A percentile compares a stretch with the other conserved stretches of the same genome.
These are phyloP conservation scores for Atherinomorus stipes DNA, from an alignment of 2,113 vertebrate genomes.

Conservation along the genomic window DNA sequence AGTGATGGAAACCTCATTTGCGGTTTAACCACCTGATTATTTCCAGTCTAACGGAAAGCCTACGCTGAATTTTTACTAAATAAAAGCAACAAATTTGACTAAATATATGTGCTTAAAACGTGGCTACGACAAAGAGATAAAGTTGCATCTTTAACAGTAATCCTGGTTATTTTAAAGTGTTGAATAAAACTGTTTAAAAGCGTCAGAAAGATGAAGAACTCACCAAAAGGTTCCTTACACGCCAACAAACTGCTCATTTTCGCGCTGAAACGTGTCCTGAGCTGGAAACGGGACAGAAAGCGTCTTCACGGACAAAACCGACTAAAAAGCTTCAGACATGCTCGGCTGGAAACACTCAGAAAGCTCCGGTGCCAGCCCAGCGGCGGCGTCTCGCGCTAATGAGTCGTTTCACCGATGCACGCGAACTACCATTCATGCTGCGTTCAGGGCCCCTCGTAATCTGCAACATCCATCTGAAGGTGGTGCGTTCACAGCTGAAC, in stretches of 20 bases:
- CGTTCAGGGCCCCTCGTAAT: slow-evolving; percentile 21
- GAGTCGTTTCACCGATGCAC: background rate
- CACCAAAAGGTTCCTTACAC: slow-evolving; percentile 74
- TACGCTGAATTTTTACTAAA: background rate
- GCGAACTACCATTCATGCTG: background rate
- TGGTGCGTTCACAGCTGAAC: too few relatives aligned
- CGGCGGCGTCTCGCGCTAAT: slow-evolving; percentile 32
- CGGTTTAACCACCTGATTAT: background rate
- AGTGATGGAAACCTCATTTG: slow-evolving; percentile 10
- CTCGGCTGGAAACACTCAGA: background rate
- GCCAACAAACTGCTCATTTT: slow-evolving; percentile 76
- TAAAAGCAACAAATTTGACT: too few relatives aligned
- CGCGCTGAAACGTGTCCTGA: slow-evolving; percentile 28
- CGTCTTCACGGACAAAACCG: too few relatives aligned
- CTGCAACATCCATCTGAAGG: background rate
- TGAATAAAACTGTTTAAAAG: too few relatives aligned
- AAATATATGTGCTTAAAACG: too few relatives aligned
- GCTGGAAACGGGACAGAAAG: background rate
- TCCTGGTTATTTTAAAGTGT: too few relatives aligned
- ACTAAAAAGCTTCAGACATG: background rate
- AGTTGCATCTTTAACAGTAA: too few relatives aligned
- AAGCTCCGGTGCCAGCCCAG: slow-evolving; percentile 6
- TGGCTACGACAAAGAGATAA: background rate
- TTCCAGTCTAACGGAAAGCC: background rate
- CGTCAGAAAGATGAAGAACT: slow-evolving; percentile 39